Evolutionary conservation across 2,888 invertebrate species (phyloP).

Genomic region (Cheilosia impressa): DNA sequence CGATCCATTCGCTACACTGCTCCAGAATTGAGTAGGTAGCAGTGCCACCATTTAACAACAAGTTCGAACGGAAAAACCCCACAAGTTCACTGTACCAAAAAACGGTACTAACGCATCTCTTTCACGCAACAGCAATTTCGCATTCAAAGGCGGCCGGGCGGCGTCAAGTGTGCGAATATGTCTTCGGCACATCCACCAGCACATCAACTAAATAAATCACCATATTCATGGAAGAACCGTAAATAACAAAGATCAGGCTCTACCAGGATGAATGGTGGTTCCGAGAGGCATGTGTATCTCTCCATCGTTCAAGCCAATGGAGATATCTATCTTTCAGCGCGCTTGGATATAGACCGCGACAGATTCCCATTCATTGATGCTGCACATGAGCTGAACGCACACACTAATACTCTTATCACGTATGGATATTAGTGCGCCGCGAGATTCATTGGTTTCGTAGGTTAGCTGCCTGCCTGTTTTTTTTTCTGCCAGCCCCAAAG

Average conservation of each 20-base stretch:
- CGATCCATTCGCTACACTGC: too few species aligned
- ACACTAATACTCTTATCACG: conserved; percentile 26
- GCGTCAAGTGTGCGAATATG: conserved; percentile 61
- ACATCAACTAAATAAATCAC: conserved; percentile 64
- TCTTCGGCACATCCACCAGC: conserved; percentile 59
- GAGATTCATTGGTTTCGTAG: conserved; percentile 26
- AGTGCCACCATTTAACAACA: too few species aligned
- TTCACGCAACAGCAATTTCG: conserved; percentile 10
- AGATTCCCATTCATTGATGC: conserved; percentile 67
- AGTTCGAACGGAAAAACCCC: background rate
- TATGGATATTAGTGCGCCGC: conserved; percentile 43
- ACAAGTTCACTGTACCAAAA: background rate
- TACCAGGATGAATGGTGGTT: conserved; percentile 56
- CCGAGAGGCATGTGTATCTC: conserved; percentile 54
- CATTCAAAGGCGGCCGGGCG: conserved; percentile 36
- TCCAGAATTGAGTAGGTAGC: too few species aligned
- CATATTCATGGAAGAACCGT: conserved; percentile 58
- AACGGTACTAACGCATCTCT: conserved; percentile 3
- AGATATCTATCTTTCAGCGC: conserved; percentile 74
- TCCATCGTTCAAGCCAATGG: conserved; percentile 71
- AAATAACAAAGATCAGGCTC: conserved; percentile 63
- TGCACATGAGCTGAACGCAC: conserved; percentile 29
- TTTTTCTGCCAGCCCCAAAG: conserved; percentile 34
- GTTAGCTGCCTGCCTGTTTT: conserved; percentile 13
- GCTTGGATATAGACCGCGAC: conserved; percentile 70